Percentiles rank a stretch among this genome's conserved stretches.
phyloP scores from a whole-genome alignment of 2,113 vertebrate genomes.

The Pristiophorus japonicus region DNA sequence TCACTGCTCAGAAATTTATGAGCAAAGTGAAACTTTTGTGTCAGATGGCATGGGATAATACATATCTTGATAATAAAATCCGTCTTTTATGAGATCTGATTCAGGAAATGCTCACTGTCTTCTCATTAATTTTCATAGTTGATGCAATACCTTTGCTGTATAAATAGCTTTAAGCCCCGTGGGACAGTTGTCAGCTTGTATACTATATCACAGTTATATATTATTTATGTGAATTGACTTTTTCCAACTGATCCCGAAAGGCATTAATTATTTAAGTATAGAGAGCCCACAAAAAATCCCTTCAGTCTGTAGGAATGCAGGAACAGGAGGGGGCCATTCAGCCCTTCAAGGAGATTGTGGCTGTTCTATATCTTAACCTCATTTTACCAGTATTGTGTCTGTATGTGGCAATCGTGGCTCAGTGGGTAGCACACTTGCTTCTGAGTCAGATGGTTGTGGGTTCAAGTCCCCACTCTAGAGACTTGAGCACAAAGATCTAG shows the following conservation, averaged over 20 bases:
- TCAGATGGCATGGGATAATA: not conserved
- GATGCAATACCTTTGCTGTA: not conserved
- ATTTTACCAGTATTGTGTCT: not conserved
- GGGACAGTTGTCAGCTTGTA: not conserved
- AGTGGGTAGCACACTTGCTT: no score
- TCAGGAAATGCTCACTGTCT: not conserved
- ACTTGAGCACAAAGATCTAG: no score
- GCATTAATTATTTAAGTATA: not conserved
- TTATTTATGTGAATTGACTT: slow-evolving; percentile 4
- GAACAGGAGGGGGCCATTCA: not conserved
- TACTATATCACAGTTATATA: not conserved
- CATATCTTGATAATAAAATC: not conserved
- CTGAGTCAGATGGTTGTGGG: no score
- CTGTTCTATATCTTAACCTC: not conserved
- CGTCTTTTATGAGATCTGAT: not conserved
- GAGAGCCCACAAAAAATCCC: not conserved
- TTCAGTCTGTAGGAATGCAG: not conserved
- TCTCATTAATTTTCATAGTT: slow-evolving; percentile 5
- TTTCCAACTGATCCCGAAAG: not conserved
- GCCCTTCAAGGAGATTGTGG: not conserved
- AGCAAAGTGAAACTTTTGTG: not conserved
- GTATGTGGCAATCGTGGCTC: not conserved
- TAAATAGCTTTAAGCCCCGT: not conserved
- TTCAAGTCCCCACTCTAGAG: no score
- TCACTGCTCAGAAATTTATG: not conserved